These are phyloP conservation scores for Pelusios castaneus DNA, from an alignment of 2,113 vertebrate genomes.

Conservation along the genomic window DNA sequence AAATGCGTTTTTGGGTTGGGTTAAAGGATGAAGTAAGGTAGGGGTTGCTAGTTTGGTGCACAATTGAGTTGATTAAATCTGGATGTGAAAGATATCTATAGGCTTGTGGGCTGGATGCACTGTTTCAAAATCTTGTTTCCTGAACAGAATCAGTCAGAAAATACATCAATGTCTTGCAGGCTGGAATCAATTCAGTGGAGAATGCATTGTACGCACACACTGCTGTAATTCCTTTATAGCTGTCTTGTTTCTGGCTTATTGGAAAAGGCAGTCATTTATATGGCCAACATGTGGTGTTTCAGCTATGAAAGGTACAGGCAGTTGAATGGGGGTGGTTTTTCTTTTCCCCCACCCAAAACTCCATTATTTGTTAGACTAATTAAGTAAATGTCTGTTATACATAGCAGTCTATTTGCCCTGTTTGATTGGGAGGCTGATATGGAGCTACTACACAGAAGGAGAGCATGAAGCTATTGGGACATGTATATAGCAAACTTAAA, in stretches of 20 bases:
- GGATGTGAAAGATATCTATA: slow-evolving; percentile 41
- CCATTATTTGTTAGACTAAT: slow-evolving; percentile 3
- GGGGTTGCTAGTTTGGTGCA: slow-evolving; percentile 16
- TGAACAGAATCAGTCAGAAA: slow-evolving; percentile 63
- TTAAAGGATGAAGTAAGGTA: background rate
- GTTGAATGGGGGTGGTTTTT: background rate
- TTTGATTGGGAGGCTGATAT: slow-evolving; percentile 13
- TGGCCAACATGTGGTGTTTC: slow-evolving; percentile 40
- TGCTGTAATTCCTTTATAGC: slow-evolving; percentile 60
- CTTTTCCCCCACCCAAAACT: slow-evolving; percentile 29
- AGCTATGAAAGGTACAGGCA: background rate
- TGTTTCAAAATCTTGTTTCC: slow-evolving; percentile 62
- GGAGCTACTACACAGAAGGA: slow-evolving; percentile 32
- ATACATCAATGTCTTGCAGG: slow-evolving; percentile 60
- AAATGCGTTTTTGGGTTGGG: slow-evolving; percentile 6
- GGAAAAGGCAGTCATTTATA: slow-evolving; percentile 22
- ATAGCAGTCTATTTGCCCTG: background rate
- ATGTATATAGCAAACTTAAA: slow-evolving; percentile 46
- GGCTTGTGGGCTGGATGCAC: slow-evolving; percentile 41
- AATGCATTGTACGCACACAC: slow-evolving; percentile 20
- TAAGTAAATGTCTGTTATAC: slow-evolving; percentile 46
- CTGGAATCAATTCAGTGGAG: slow-evolving; percentile 53
- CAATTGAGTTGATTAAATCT: slow-evolving; percentile 51
- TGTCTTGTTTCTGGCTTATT: slow-evolving; percentile 39
- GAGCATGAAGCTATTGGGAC: slow-evolving; percentile 52